phyloP scores from a whole-genome alignment of 2,888 invertebrate genomes.

The Cantharis rufa region DNA sequence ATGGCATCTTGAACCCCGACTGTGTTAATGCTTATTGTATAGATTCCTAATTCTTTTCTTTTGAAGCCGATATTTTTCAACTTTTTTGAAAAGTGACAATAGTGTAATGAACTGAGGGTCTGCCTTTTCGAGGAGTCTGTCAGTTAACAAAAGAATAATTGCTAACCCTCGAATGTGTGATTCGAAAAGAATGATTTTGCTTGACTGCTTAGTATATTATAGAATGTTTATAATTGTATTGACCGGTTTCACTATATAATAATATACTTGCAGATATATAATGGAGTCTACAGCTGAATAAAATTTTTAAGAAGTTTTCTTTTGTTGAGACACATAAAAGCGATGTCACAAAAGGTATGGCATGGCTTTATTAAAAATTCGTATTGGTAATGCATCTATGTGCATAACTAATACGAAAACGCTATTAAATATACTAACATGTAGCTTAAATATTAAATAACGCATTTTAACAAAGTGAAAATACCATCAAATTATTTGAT shows the following conservation, averaged over 20 bases:
- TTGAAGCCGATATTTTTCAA: slow-evolving; percentile 32
- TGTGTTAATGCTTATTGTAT: slow-evolving; percentile 28
- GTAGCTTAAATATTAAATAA: neutral
- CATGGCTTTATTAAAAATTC: neutral
- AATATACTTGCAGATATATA: slow-evolving; percentile 5
- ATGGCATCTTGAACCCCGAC: slow-evolving; percentile 30
- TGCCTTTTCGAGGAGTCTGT: slow-evolving; percentile 44
- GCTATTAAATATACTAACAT: neutral
- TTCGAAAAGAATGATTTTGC: slow-evolving; percentile 48
- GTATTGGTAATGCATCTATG: neutral
- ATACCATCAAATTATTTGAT: neutral
- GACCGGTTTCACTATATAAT: slow-evolving; percentile 19
- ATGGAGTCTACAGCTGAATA: slow-evolving; percentile 7
- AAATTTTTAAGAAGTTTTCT: slow-evolving; percentile 9
- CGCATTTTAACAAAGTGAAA: neutral
- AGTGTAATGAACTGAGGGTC: slow-evolving; percentile 42
- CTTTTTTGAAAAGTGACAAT: slow-evolving; percentile 39
- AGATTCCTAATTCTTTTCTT: slow-evolving; percentile 31
- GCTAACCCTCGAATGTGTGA: slow-evolving; percentile 42
- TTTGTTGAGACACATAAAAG: neutral
- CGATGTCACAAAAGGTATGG: neutral
- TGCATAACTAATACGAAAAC: neutral
- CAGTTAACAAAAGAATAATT: slow-evolving; percentile 47
- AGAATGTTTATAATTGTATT: slow-evolving; percentile 44
- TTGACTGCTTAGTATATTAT: slow-evolving; percentile 41